Percentiles rank a stretch among this genome's conserved stretches.
Evolutionary conservation across 2,113 vertebrate species (phyloP).

Genomic region (Sprattus sprattus): DNA sequence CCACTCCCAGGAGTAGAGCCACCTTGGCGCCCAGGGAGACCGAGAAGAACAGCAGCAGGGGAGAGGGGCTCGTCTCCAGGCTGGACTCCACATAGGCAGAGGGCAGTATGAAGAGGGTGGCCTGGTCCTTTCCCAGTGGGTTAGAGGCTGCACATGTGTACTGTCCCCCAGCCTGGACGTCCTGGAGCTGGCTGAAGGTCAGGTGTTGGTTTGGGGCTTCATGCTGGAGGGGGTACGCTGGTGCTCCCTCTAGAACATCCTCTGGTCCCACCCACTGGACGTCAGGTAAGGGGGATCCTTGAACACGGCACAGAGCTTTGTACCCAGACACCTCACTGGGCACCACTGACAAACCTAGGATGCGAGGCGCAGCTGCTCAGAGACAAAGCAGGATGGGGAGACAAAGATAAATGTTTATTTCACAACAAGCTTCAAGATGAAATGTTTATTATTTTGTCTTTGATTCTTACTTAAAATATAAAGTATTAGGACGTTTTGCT

Average conservation of each 20-base stretch:
- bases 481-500: no score
- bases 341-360: constrained; percentile 78
- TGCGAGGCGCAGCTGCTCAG: constrained; percentile 79
- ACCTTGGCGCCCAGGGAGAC: constrained; percentile 64
- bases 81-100: constrained; percentile 27
- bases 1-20: constrained; percentile 61
- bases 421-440: not conserved
- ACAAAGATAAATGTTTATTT: no score
- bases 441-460: no score
- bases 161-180: constrained; percentile 75
- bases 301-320: constrained; percentile 79
- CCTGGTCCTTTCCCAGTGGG: constrained; percentile 69
- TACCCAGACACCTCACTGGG: constrained; percentile 63
- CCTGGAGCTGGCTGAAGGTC: constrained; percentile 74
- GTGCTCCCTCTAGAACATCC: constrained; percentile 52
- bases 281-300: constrained; percentile 81
- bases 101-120: constrained; percentile 65
- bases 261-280: constrained; percentile 77
- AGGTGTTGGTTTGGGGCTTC: constrained; percentile 54
- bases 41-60: constrained; percentile 57
- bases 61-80: not conserved
- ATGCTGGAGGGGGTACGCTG: constrained; percentile 40
- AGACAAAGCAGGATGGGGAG: not conserved
- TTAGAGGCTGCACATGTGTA: constrained; percentile 86
- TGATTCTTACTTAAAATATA: not conserved